Conservation (phyloP, 2,113 vertebrate species). For the Bufo gargarizans region DNA sequence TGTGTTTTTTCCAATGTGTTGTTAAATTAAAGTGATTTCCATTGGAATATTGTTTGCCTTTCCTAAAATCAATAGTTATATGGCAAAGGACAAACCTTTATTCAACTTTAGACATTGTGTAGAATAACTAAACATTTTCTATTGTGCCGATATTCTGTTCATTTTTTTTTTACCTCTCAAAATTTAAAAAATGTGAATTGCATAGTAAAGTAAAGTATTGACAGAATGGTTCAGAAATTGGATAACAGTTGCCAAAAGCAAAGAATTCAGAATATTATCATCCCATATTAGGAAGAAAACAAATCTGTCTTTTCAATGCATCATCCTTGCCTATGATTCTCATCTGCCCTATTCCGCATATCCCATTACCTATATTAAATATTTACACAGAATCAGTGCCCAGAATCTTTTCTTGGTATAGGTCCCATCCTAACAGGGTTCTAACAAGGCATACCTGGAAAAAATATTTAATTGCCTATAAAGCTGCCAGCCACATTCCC, state of each 20-base stretch:
- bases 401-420: too few species aligned
- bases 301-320: background rate
- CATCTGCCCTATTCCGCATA: too few species aligned
- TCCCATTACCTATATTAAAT: too few species aligned
- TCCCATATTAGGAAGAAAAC: too few species aligned
- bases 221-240: background rate
- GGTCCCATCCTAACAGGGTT: too few species aligned
- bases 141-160: background rate
- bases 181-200: background rate
- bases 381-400: too few species aligned
- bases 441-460: too few species aligned
- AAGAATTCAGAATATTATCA: too few species aligned
- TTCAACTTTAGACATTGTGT: background rate
- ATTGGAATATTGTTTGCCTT: constrained; percentile 6
- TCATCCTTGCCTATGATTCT: too few species aligned
- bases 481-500: too few species aligned
- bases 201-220: background rate
- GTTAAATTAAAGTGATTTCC: background rate
- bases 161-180: background rate
- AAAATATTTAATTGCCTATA: too few species aligned
- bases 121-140: background rate
- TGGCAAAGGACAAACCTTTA: background rate
- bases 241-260: too few species aligned
- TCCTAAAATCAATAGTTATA: background rate
- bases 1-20: background rate